Evolutionary conservation across 2,113 vertebrate genomes (phyloP).

Genomic region (Pangasianodon hypophthalmus): DNA sequence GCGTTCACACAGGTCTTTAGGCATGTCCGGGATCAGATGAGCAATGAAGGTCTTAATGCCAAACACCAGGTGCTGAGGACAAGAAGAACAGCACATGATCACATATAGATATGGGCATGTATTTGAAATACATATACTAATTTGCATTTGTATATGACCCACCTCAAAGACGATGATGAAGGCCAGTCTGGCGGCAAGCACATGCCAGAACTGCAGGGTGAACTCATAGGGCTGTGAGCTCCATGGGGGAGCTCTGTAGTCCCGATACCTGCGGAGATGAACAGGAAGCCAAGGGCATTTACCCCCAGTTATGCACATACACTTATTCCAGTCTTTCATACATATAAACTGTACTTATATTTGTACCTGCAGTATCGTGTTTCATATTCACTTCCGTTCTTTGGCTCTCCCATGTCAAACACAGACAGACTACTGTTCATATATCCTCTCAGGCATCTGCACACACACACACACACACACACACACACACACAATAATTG

Average conservation of each 20-base stretch:
- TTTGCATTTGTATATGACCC: slow-evolving; percentile 53
- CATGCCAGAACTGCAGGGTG: slow-evolving; percentile 97
- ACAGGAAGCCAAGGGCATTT: background rate
- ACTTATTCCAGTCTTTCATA: background rate
- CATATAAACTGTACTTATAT: background rate
- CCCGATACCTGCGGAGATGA: slow-evolving; percentile 80
- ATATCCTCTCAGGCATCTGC: slow-evolving; percentile 92
- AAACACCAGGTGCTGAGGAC: slow-evolving; percentile 90
- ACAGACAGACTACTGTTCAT: slow-evolving; percentile 95
- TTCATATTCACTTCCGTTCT: slow-evolving; percentile 72
- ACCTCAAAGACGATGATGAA: slow-evolving; percentile 99
- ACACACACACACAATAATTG: background rate
- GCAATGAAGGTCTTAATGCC: slow-evolving; percentile 96
- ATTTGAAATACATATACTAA: background rate
- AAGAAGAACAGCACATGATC: slow-evolving; percentile 24
- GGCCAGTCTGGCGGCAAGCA: slow-evolving; percentile 90
- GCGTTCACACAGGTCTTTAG: slow-evolving; percentile 91
- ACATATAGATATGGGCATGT: background rate
- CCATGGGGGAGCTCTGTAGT: slow-evolving; percentile 94
- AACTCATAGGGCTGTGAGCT: slow-evolving; percentile 88
- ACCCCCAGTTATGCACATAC: background rate
- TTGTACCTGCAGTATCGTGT: slow-evolving; percentile 85
- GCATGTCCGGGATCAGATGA: slow-evolving; percentile 96
- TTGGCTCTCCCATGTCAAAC: slow-evolving; percentile 86
- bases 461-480: slow-evolving; percentile 5